phyloP scores from a whole-genome alignment of 2,888 invertebrate genomes.

The Parasteatoda lunata region DNA sequence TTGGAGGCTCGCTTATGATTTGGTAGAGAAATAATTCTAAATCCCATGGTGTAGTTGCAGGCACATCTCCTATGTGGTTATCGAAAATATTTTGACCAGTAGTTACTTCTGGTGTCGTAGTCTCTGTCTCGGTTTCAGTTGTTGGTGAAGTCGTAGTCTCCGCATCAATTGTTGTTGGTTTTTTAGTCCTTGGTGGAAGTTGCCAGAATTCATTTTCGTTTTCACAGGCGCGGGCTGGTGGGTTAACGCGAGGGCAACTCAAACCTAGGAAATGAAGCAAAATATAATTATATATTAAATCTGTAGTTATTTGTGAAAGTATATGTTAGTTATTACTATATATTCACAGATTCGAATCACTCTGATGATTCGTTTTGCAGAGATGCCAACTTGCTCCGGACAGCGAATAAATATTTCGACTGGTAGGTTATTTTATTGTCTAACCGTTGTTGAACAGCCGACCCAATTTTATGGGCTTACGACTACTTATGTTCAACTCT shows the following conservation, averaged over 20 bases:
- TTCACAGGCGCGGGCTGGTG: background rate
- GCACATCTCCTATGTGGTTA: background rate
- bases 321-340: too few relatives aligned
- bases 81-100: background rate
- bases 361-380: too few relatives aligned
- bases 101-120: background rate
- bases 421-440: too few relatives aligned
- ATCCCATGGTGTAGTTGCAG: background rate
- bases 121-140: background rate
- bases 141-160: background rate
- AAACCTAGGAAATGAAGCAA: background rate
- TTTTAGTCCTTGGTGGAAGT: background rate
- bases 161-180: background rate
- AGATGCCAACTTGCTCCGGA: too few relatives aligned
- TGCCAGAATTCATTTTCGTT: background rate
- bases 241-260: background rate
- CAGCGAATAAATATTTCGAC: too few relatives aligned
- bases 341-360: too few relatives aligned
- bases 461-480: too few relatives aligned
- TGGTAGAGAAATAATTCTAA: conserved; percentile 30
- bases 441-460: too few relatives aligned
- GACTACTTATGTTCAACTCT: too few relatives aligned
- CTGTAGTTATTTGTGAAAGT: too few relatives aligned
- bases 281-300: too few relatives aligned
- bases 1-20: background rate